These are phyloP conservation scores for Thinocorus orbignyianus DNA, from an alignment of 2,113 vertebrate genomes.

Conservation along the genomic window DNA sequence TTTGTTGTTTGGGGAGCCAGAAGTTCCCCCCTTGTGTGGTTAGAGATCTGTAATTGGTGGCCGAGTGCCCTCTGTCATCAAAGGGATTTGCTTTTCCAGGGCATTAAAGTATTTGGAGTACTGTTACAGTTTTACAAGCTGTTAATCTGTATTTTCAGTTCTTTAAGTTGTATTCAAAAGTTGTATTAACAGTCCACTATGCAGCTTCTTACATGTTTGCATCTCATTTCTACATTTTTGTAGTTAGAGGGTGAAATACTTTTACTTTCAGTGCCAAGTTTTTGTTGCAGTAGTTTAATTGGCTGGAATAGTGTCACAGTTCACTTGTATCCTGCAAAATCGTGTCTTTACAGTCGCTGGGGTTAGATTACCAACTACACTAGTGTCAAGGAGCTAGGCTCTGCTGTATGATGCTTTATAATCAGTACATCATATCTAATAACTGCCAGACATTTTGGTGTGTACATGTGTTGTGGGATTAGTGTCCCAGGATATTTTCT, in stretches of 20 bases:
- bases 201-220: rapidly evolving
- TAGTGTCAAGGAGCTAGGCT: background rate
- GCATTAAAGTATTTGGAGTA: rapidly evolving
- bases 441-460: rapidly evolving
- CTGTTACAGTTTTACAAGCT: rapidly evolving
- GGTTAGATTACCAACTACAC: no score
- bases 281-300: rapidly evolving
- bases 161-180: background rate
- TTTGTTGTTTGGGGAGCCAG: rapidly evolving
- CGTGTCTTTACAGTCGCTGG: rapidly evolving
- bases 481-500: background rate
- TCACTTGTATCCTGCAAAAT: background rate
- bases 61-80: rapidly evolving
- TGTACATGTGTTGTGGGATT: background rate
- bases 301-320: rapidly evolving
- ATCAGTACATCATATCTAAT: background rate
- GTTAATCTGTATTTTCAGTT: rapidly evolving
- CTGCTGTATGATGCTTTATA: background rate
- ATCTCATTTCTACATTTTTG: background rate
- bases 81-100: rapidly evolving
- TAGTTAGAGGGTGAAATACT: background rate
- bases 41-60: rapidly evolving
- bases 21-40: rapidly evolving
- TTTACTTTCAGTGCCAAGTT: background rate
- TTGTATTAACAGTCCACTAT: rapidly evolving